Percentiles rank a stretch among this genome's conserved stretches.
Conservation (phyloP, 2,888 invertebrate species). For the Amphipyra berbera region DNA sequence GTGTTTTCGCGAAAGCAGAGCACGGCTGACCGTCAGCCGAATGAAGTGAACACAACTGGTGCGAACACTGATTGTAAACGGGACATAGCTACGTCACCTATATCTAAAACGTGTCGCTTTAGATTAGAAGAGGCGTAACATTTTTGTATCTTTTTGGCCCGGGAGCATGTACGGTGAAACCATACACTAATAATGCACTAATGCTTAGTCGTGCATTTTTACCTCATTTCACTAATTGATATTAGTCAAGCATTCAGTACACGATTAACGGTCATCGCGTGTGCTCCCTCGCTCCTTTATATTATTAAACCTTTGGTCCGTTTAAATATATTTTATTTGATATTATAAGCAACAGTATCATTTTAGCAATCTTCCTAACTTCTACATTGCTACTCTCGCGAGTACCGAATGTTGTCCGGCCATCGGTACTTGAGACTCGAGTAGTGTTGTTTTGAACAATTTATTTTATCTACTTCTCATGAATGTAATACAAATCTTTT, state of each 20-base stretch:
- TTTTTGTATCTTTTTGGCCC: conserved; percentile 8
- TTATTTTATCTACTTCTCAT: too few species aligned
- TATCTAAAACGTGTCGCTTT: conserved; percentile 12
- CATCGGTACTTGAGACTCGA: too few species aligned
- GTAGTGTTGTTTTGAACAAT: too few species aligned
- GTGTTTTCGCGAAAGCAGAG: conserved; percentile 25
- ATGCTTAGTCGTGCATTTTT: too few species aligned
- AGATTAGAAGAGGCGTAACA: conserved; percentile 3
- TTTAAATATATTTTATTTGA: not conserved
- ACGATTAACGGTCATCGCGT: conserved; percentile 12
- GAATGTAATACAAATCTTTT: too few species aligned
- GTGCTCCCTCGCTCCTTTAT: conserved; percentile 10
- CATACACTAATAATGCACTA: too few species aligned
- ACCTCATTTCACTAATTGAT: too few species aligned
- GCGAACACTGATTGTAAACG: not conserved
- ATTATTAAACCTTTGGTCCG: not conserved
- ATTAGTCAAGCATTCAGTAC: conserved; percentile 2
- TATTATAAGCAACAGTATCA: not conserved
- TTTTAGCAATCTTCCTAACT: not conserved
- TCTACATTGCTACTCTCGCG: too few species aligned
- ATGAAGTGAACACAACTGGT: conserved; percentile 15
- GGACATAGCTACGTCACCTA: conserved; percentile 10
- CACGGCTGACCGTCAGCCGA: conserved; percentile 15
- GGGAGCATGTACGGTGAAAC: too few species aligned
- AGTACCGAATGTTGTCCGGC: too few species aligned